Percentiles rank a stretch among this genome's conserved stretches.
phyloP scores from a whole-genome alignment of 2,797 vertebrate species.

The Oryzias dopingdopingensis region DNA sequence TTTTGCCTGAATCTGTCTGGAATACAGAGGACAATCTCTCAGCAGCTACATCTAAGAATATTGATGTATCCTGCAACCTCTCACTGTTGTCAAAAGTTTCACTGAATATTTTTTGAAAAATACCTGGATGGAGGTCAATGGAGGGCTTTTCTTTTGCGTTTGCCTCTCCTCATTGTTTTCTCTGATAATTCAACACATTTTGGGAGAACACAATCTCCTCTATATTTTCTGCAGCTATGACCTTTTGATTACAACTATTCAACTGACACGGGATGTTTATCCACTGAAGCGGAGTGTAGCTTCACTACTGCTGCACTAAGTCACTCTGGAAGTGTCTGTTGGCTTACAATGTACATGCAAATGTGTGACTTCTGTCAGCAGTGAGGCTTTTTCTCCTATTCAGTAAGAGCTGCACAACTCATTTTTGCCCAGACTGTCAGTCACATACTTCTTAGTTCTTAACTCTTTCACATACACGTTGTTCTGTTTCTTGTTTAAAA shows the following conservation, averaged over 20 bases:
- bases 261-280: constrained; percentile 9
- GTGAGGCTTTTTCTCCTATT: constrained; percentile 68
- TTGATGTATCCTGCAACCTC: constrained; percentile 1
- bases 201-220: neutral
- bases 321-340: constrained; percentile 41
- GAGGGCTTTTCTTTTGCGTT: neutral
- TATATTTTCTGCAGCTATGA: constrained; percentile 20
- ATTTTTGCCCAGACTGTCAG: constrained; percentile 57
- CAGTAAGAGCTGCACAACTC: constrained; percentile 62
- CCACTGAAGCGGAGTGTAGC: constrained; percentile 11
- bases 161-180: neutral
- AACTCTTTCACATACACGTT: constrained; percentile 33
- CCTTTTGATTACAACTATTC: constrained; percentile 28
- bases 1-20: too few relatives aligned
- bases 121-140: constrained; percentile 14
- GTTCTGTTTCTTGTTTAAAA: constrained; percentile 39
- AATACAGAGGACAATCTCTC: neutral
- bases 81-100: constrained; percentile 2
- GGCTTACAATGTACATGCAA: constrained; percentile 62
- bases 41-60: constrained; percentile 1
- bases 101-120: constrained; percentile 12
- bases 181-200: constrained; percentile 8
- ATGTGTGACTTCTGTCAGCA: constrained; percentile 60
- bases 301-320: constrained; percentile 32
- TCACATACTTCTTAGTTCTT: constrained; percentile 46